Base-by-base conservation (phyloP, 2,888 invertebrate species). In the Eurois occulta region DNA sequence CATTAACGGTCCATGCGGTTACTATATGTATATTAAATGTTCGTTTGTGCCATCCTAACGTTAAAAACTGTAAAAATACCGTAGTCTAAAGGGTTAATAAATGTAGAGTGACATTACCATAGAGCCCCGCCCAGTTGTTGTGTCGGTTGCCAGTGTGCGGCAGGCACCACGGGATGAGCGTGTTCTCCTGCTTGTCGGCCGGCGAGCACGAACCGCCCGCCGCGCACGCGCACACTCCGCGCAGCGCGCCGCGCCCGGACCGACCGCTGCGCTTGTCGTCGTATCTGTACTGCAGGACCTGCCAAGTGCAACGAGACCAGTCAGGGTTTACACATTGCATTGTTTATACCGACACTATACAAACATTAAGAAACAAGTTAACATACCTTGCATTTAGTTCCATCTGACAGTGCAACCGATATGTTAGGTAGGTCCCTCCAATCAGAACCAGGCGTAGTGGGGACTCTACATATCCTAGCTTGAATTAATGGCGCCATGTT, bases 381-480 rank as follows among this genome's bases (percentile, higher is more conserved):
- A 84, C 87, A 81, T 90, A 97, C 97, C 96, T 97, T 96, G 94
- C 97, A 92, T 86, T 96, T 97, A 18, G 97, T 97, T 78, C 98
- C 98, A 93, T 98, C 98, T 3, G 97, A 97, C 38, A 99, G 95
- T 52, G 97, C 94, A 0, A 98, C 97, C 7, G 97, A 97, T 79
- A 98, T 97, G 91, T 99, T 99, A 1, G 99, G 99, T 41, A 99
- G 95, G 93, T 98, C 98, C 65, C 99, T 96, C 99, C 99, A 99
- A 93, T 99, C 99, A 0, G 98, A 98, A 1, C 98, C 98, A 0
- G 98, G 97, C 5, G 97, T 96, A 1, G 97, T 97, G 0, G 99
- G 99, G 77, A 99, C 97, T 82, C 98, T 97, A 38, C 97, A 95
- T 91, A 99, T 98, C 75, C 99, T 97, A 0, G 98, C 98, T 92